Evolutionary conservation across 2,113 vertebrate species (phyloP).

Genomic region (Terrapene triunguis): DNA sequence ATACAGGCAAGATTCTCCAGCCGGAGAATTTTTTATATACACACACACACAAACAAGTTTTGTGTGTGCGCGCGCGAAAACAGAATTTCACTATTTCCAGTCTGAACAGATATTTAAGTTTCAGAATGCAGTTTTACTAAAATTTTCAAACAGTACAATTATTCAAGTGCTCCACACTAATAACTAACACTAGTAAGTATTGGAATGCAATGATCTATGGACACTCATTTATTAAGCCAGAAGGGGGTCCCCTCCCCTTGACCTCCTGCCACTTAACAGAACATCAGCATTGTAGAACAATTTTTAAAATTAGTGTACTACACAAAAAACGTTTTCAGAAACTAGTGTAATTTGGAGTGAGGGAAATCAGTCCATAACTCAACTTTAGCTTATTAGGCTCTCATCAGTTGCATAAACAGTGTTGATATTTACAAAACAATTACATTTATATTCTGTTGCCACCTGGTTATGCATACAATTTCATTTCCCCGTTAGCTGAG

Average conservation of each 20-base stretch:
- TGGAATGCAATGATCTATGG: not conserved
- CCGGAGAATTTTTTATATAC: too few relatives aligned
- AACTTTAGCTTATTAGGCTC: not conserved
- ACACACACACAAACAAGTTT: too few relatives aligned
- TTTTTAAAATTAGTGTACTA: not conserved
- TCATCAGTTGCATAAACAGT: not conserved
- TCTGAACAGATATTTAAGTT: not conserved
- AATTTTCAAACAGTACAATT: not conserved
- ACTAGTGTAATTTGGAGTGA: not conserved
- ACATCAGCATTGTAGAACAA: not conserved
- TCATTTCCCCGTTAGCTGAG: not conserved
- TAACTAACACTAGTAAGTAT: not conserved
- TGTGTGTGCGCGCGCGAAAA: not conserved
- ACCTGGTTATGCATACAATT: not conserved
- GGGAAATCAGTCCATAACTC: not conserved
- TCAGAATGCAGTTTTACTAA: not conserved
- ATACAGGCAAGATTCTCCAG: too few relatives aligned
- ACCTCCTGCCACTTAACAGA: not conserved
- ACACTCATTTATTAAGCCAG: not conserved
- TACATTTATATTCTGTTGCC: not conserved
- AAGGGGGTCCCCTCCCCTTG: not conserved
- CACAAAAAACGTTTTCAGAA: not conserved
- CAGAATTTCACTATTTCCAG: not conserved
- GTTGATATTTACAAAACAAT: not conserved
- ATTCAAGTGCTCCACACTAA: not conserved